phyloP scores from a whole-genome alignment of 2,888 invertebrate species.

The Tachina fera region DNA sequence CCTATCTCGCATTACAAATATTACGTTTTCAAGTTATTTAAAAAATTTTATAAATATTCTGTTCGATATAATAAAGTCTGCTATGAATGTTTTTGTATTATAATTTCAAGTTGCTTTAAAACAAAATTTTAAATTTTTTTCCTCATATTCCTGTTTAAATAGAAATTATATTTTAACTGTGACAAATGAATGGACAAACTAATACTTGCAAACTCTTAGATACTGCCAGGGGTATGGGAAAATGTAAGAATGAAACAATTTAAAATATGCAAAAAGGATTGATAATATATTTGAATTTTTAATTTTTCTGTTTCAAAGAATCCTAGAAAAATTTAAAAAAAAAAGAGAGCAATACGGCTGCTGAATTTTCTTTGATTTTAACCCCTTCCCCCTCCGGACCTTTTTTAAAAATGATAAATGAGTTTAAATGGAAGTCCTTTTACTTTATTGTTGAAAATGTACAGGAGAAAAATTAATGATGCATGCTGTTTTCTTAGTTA shows the following conservation, averaged over 20 bases:
- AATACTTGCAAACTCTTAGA: background rate
- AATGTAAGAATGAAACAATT: background rate
- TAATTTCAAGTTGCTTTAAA: too few species aligned
- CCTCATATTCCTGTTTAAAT: too few species aligned
- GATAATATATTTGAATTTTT: constrained; percentile 48
- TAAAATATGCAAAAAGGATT: constrained; percentile 33
- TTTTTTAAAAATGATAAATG: constrained; percentile 19
- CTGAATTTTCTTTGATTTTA: constrained; percentile 14
- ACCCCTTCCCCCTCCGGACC: background rate
- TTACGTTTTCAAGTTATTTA: too few species aligned
- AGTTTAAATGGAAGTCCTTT: background rate
- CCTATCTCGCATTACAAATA: too few species aligned
- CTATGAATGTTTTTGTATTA: too few species aligned
- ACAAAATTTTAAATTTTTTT: too few species aligned
- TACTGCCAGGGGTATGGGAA: background rate
- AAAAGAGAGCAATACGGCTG: background rate
- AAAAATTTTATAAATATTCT: too few species aligned
- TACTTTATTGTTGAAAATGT: background rate
- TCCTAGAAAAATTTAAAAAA: constrained; percentile 43
- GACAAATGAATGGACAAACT: too few species aligned
- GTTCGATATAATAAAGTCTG: too few species aligned
- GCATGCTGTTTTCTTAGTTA: constrained; percentile 40
- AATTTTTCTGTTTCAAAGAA: constrained; percentile 26
- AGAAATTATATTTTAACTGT: too few species aligned
- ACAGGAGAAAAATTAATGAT: constrained; percentile 40